These are phyloP conservation scores for Chelonoidis abingdonii DNA, from an alignment of 2,113 vertebrate genomes.

Conservation along the genomic window DNA sequence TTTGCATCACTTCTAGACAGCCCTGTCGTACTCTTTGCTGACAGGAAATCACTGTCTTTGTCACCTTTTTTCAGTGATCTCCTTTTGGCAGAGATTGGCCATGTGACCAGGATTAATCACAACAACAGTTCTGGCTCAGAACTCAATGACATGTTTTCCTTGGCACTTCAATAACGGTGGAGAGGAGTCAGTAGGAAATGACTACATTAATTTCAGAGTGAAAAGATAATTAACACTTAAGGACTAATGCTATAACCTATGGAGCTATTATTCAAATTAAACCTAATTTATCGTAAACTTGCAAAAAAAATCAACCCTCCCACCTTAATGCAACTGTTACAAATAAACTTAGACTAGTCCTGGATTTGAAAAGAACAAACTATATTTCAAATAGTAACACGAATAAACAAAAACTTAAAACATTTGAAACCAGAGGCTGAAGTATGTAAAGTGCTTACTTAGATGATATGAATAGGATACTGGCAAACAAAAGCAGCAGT, in stretches of 20 bases:
- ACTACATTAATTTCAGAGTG: constrained; percentile 84
- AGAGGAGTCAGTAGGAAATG: constrained; percentile 82
- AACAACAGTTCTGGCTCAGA: constrained; percentile 82
- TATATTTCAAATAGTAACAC: constrained; percentile 64
- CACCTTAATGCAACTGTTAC: constrained; percentile 53
- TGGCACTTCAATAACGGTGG: constrained; percentile 78
- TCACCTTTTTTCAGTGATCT: constrained; percentile 88
- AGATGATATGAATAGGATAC: constrained; percentile 84
- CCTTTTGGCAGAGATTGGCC: constrained; percentile 86
- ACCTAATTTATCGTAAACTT: constrained; percentile 80
- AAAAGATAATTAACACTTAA: constrained; percentile 85
- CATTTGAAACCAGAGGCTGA: constrained; percentile 76
- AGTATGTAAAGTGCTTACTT: constrained; percentile 83
- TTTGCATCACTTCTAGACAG: constrained; percentile 90
- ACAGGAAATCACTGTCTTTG: constrained; percentile 91
- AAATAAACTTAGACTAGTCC: constrained; percentile 53
- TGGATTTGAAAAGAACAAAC: constrained; percentile 37
- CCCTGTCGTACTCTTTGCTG: constrained; percentile 85
- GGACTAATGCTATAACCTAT: constrained; percentile 79
- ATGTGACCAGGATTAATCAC: constrained; percentile 88
- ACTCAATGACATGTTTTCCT: constrained; percentile 86
- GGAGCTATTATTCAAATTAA: constrained; percentile 82
- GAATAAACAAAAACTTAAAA: constrained; percentile 71
- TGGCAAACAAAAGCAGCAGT: constrained; percentile 88
- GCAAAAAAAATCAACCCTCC: constrained; percentile 30